Percentiles rank a stretch among this genome's conserved stretches.
These are phyloP conservation scores for Cheilinus undulatus DNA, from an alignment of 2,113 vertebrate species.

Conservation along the genomic window DNA sequence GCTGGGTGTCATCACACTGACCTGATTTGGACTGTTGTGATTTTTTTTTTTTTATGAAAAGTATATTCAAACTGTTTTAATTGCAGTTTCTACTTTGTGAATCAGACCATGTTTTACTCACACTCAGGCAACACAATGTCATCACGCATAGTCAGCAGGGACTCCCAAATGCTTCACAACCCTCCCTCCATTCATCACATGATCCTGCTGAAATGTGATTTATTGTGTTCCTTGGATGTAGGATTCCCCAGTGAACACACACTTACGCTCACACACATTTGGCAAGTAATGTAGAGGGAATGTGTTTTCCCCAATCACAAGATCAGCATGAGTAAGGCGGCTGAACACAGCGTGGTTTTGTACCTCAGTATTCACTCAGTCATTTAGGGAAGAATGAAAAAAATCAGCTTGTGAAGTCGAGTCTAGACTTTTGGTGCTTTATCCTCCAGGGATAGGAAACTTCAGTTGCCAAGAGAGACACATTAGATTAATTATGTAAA, in stretches of 20 bases:
- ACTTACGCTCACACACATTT: constrained; percentile 30
- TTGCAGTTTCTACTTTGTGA: neutral
- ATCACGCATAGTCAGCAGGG: constrained; percentile 15
- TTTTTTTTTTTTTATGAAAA: too few species aligned
- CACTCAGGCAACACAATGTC: constrained; percentile 18
- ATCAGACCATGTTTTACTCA: neutral
- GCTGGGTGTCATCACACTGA: neutral
- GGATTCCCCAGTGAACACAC: constrained; percentile 43
- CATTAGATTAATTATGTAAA: too few species aligned
- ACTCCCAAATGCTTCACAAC: constrained; percentile 21
- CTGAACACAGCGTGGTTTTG: constrained; percentile 54
- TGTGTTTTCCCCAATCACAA: constrained; percentile 63
- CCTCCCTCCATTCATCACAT: constrained; percentile 51
- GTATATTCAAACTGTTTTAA: neutral
- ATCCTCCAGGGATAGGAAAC: too few species aligned
- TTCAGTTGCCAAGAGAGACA: too few species aligned
- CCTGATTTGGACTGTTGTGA: neutral
- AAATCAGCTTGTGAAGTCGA: neutral
- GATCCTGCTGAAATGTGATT: constrained; percentile 55
- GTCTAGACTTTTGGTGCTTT: neutral
- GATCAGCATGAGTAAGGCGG: constrained; percentile 51
- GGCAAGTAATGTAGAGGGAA: constrained; percentile 54
- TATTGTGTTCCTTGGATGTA: constrained; percentile 39
- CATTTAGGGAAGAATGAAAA: constrained; percentile 1
- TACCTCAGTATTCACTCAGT: constrained; percentile 36